Evolutionary conservation across 2,113 vertebrate genomes (phyloP), one percentile per base, ranked within the genome.

Genomic region (Atractosteus spatula): DNA sequence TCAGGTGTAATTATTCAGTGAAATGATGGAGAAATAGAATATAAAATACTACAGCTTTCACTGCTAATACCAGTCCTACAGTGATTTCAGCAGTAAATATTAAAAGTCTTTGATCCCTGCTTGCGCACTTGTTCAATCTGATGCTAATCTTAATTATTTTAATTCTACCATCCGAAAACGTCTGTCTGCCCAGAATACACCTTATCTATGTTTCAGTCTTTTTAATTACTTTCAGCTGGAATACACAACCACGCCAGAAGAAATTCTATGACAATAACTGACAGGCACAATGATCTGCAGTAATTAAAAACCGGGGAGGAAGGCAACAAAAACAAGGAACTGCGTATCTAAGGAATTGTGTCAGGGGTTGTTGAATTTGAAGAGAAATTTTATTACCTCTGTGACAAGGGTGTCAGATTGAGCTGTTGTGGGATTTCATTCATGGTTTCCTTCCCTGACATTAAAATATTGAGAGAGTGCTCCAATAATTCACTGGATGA

Each of bases 221-320:
- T 65, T 65, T 65, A 65, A 65, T 65, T 65, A 65, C 62, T 65
- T 65, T 65, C 62, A 11, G 41, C 41, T 65, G 62, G 62, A 65
- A 65, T 65, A 65, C 62, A 65, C 62, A 65, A 41, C 29, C 62
- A 65, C 41, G 62, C 62, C 62, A 65, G 62, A 41, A 65, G 62
- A 65, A n/a, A 65, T 65, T 41, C 62, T 4, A 65, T 65, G 62
- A 65, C 62, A 65, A 65, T 65, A 65, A 65, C 17, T 41, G 62
- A 65, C 62, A 65, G 17, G 41, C 17, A 7, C 41, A 65, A 43
- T 41, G 62, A 65, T 65, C 62, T 65, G 41, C 62, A 65, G 62
- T 65, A 65, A 65, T 65, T 65, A 65, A 65, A 65, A 65, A 65
- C 29, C 13, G 3, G 41, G 41, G 62, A 65, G 62, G 29, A 41